Evolutionary conservation across 2,888 invertebrate species (phyloP).

Genomic region (Chouioia cunea): DNA sequence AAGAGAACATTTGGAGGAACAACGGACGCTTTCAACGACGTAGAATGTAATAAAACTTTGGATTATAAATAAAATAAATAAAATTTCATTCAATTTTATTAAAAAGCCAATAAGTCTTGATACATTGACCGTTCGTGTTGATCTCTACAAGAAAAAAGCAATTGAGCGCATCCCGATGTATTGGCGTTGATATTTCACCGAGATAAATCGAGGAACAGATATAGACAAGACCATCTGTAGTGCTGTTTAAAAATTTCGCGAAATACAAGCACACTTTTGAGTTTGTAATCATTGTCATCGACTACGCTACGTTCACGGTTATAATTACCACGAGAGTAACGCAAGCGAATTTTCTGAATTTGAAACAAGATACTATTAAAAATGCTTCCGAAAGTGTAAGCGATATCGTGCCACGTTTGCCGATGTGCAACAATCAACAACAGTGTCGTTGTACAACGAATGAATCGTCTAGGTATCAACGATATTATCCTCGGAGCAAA

Average conservation of each 20-base stretch:
- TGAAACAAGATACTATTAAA: conserved; percentile 55
- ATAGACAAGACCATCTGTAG: conserved; percentile 54
- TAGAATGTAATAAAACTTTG: no score
- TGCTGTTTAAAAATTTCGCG: conserved; percentile 49
- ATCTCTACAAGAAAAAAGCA: no score
- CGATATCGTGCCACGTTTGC: conserved; percentile 51
- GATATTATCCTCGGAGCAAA: no score
- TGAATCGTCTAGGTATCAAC: no score
- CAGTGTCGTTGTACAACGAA: no score
- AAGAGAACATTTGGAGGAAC: no score
- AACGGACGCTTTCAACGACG: no score
- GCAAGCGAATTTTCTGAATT: conserved; percentile 53
- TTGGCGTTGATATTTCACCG: conserved; percentile 56
- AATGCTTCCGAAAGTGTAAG: conserved; percentile 52
- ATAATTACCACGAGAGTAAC: conserved; percentile 49
- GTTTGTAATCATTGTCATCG: conserved; percentile 49
- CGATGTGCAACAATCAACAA: conserved; percentile 56
- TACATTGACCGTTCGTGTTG: no score
- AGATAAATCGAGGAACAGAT: conserved; percentile 55
- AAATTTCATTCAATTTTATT: no score
- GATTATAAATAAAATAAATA: no score
- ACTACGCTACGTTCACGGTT: conserved; percentile 49
- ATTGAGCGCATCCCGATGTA: no score
- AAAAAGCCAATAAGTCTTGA: no score
- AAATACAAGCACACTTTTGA: conserved; percentile 52